Percentiles rank a stretch among this genome's conserved stretches.
Conservation (phyloP, 2,113 vertebrate species). For the Scalopus aquaticus region DNA sequence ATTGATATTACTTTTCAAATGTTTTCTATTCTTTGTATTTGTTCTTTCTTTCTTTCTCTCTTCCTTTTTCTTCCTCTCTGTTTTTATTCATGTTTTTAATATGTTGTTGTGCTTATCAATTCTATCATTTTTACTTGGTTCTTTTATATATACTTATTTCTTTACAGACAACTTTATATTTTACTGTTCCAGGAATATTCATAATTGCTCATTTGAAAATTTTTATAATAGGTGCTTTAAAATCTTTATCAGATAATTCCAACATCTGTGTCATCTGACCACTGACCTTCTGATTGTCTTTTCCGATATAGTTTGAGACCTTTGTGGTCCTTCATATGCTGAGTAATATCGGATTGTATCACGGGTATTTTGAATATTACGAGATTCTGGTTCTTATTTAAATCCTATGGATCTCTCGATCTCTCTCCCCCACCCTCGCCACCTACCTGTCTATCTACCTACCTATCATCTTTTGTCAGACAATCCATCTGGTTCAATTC, state of each 20-base stretch:
- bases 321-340: neutral
- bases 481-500: neutral
- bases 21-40: neutral
- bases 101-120: neutral
- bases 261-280: neutral
- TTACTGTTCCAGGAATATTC: neutral
- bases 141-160: neutral
- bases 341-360: neutral
- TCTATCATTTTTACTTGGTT: neutral
- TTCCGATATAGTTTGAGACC: neutral
- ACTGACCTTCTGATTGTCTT: neutral
- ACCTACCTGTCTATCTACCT: too few species aligned
- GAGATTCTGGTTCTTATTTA: neutral
- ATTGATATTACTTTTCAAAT: neutral
- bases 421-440: too few species aligned
- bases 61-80: neutral
- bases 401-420: neutral
- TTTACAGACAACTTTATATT: neutral
- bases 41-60: neutral
- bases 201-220: conserved; percentile 24
- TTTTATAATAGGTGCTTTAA: neutral
- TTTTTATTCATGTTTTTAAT: neutral
- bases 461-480: neutral
- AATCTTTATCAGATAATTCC: neutral
- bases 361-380: conserved; percentile 16